Evolutionary conservation across 1,140 invertebrate genomes (phyloP).

Genomic region (Cydia splendana): DNA sequence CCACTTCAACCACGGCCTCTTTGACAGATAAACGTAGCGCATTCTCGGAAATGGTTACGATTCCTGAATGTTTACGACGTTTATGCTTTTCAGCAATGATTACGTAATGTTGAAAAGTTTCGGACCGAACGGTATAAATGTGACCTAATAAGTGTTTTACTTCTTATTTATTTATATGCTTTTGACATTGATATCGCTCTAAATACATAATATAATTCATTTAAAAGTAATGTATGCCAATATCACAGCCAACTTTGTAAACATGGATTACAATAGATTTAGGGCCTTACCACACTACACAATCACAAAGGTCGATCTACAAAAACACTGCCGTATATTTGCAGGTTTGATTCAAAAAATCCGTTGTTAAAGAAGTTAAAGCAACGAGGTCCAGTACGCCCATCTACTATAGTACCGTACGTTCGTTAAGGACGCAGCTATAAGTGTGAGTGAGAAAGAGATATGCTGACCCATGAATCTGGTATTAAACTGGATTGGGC

Average conservation of each 20-base stretch:
- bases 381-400: too few species aligned
- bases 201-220: conserved; percentile 3
- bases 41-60: conserved; percentile 55
- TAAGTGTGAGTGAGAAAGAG: too few species aligned
- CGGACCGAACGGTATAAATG: not conserved
- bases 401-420: too few species aligned
- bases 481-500: too few species aligned
- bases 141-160: not conserved
- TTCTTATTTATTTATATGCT: not conserved
- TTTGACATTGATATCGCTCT: not conserved
- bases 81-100: not conserved
- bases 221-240: not conserved
- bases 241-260: not conserved
- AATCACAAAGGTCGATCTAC: too few species aligned
- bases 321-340: too few species aligned
- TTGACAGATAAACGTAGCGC: conserved; percentile 68
- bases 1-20: conserved; percentile 60
- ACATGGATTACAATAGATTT: not conserved
- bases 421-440: too few species aligned
- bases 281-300: too few species aligned
- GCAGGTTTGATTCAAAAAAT: too few species aligned
- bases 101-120: conserved; percentile 1
- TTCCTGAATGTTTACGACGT: not conserved
- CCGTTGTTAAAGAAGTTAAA: too few species aligned
- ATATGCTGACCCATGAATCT: too few species aligned